Base-by-base conservation (phyloP, 2,888 invertebrate species). In the Punctoribates punctum region DNA sequence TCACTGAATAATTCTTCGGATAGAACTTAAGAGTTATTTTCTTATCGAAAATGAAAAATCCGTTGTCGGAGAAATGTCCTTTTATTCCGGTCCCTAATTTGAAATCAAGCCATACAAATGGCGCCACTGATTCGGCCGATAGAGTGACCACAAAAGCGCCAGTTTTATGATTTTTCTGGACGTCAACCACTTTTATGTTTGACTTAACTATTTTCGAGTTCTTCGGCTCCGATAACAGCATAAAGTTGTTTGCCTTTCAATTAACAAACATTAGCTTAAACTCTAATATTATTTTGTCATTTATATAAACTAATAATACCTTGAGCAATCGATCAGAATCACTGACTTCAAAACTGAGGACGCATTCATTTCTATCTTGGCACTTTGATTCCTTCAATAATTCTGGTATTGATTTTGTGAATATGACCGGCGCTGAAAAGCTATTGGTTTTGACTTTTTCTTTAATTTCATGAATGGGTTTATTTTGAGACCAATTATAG, bases 21-120 rank as follows among this genome's bases (percentile, higher is more conserved):
- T 67, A 17, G 73, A 83, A 85, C 29, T 77, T 77, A 34, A 85
- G 77, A 5, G 42, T 80, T 74, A 82, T 83, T n/a, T 77, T 78
- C 15, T 81, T 78, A 23, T 81, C 79, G 2, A 84, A 81, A 86
- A 81, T 81, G 8, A 84, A 79, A 78, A 93, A 89, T 0, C 93
- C 93, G 83, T 94, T 93, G 80, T 91, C 89, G 0, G 89, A 88
- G 83, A 93, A 93, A 77, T 84, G 85, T 0, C 93, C 93, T 82
- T 82, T 60, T 85, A 82, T 42, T n/a, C 67, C 73, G 8, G 38
- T 2, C 6, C n/a, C 25, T 20, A 46, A 17, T 79, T 90, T 89
- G 27, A 91, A 83, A 90, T 90, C 81, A 0, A 83, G 77, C 79
- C 81, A 91, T 0, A 91, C 87, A 83, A 91, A 92, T 11, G 89